Evolutionary conservation across 1,140 invertebrate species (phyloP), one percentile per base, ranked within the genome.

Genomic region (Zaprionus vittiger): DNA sequence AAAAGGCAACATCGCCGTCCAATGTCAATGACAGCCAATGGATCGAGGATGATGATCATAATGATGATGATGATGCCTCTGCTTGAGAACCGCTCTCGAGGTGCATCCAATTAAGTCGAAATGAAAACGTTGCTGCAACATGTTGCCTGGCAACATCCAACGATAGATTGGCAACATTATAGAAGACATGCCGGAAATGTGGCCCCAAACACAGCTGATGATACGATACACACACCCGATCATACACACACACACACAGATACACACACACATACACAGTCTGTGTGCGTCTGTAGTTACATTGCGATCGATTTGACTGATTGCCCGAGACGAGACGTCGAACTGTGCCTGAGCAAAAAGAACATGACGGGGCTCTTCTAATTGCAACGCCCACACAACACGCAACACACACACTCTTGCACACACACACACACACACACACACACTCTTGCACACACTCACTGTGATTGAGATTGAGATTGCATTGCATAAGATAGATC

Each of bases 371-470:
- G 62, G 73, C 78, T 84, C 72, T 73, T 90, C 85, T 89, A 89
- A 89, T 89, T 89, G 84, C 84, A 89, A 84, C 84, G 85, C 84
- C 84, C 84, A 90, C 84, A 86, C 83, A 86, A 70, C 66, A 71
- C 28, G 73, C 68, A 65, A 28, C 44, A 38, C 55, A 52, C 44
- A 52, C 44, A 64, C 62, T 17, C 47, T 22, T 12, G 20, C 47
- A 20, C 3, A 55, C 17, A 57, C 52, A 41, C 47, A 52, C 28
- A 55, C 17, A 57, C 47, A 20, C 2, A 28, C 44, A 38, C 55
- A 49, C 44, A 52, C 44, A 64, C 62, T n/a, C 47, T 22, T 11
- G 20, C 47, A 20, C 2, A 55, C 17, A 57, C 52, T 52, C 47
- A 52, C 28, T 37, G 24, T 24, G 69, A 72, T 72, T 70, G 47